Percentiles rank a stretch among this genome's conserved stretches.
Conservation (phyloP, 2,113 vertebrate genomes). For the Fulica atra region DNA sequence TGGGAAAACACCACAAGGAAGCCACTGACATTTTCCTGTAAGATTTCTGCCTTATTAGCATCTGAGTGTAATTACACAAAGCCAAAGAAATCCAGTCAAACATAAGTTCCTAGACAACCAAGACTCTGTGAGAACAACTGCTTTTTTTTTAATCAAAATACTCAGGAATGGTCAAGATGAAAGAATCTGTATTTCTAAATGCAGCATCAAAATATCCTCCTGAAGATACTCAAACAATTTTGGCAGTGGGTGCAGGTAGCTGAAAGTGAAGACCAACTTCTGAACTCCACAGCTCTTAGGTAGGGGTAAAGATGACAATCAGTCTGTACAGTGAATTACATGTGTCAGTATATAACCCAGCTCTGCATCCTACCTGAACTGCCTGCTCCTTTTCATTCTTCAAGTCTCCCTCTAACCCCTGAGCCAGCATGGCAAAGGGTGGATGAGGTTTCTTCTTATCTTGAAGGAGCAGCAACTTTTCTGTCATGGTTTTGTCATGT, state of each 20-base stretch:
- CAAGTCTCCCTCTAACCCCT: slow-evolving; percentile 80
- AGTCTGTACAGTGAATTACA: background rate
- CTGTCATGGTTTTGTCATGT: slow-evolving; percentile 59
- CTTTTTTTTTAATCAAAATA: background rate
- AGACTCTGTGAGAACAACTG: background rate
- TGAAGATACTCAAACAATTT: background rate
- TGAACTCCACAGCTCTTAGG: background rate
- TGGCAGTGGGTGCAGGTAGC: background rate
- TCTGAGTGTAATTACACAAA: background rate
- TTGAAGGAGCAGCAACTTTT: slow-evolving; percentile 41
- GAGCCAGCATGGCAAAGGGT: slow-evolving; percentile 78
- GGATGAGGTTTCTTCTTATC: slow-evolving; percentile 82
- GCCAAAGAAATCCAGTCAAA: background rate
- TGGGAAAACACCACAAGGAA: background rate
- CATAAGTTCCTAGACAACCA: background rate
- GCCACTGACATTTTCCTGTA: background rate
- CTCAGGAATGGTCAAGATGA: background rate
- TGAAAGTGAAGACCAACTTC: background rate
- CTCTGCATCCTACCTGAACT: slow-evolving; percentile 56
- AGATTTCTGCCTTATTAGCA: background rate
- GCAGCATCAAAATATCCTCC: background rate
- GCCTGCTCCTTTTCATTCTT: slow-evolving; percentile 61
- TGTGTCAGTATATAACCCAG: background rate
- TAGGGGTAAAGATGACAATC: background rate
- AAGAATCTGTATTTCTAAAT: background rate